A percentile compares a stretch with the other conserved stretches of the same genome.
Conservation (phyloP, 2,797 vertebrate species). For the Channa striata region DNA sequence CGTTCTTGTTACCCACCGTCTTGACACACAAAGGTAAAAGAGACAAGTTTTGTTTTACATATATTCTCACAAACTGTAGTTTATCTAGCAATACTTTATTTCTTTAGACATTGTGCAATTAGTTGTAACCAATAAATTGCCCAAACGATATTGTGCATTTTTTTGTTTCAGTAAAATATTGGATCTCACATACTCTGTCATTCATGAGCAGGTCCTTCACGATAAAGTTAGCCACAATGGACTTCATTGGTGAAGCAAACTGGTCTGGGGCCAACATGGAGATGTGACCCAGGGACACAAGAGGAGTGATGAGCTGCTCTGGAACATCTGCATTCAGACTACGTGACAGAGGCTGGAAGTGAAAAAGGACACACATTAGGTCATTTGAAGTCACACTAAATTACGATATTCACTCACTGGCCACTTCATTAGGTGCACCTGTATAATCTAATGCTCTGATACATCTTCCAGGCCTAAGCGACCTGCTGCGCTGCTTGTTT, state of each 20-base stretch:
- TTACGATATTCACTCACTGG: background rate
- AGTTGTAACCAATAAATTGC: no score
- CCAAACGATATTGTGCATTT: background rate
- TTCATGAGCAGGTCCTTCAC: constrained; percentile 99
- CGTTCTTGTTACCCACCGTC: constrained; percentile 98
- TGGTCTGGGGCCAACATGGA: constrained; percentile 99
- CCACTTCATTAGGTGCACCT: no score
- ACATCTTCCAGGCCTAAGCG: no score
- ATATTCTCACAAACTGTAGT: background rate
- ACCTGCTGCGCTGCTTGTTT: no score
- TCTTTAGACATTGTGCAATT: background rate
- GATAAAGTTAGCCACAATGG: constrained; percentile 99
- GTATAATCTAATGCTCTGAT: no score
- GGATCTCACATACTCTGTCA: constrained; percentile 89
- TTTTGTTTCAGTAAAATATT: background rate
- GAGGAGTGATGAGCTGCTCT: constrained; percentile 97
- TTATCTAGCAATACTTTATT: background rate
- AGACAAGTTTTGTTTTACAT: background rate
- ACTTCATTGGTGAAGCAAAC: constrained; percentile 99
- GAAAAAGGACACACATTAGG: background rate
- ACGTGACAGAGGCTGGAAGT: constrained; percentile 92
- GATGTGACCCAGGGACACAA: constrained; percentile 97
- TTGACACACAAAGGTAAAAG: constrained; percentile 63
- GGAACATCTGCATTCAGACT: constrained; percentile 98
- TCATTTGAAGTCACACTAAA: background rate